phyloP scores from a whole-genome alignment of 2,113 vertebrate species.

The Misgurnus anguillicaudatus region DNA sequence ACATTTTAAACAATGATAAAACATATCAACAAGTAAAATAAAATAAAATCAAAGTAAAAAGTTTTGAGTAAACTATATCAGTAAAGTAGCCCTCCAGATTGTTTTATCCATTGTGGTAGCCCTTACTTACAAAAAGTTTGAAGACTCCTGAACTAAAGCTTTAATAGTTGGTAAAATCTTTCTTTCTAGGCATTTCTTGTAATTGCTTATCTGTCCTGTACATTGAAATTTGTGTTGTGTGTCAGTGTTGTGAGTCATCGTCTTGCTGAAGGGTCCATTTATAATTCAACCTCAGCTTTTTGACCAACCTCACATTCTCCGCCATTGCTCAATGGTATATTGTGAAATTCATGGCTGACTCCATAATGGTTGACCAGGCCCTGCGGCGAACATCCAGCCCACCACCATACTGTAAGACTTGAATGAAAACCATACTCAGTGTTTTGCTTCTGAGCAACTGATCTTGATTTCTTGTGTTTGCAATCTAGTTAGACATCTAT shows the following conservation, averaged over 20 bases:
- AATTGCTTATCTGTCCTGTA: neutral
- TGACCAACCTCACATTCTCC: neutral
- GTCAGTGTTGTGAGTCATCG: conserved; percentile 4
- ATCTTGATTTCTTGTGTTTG: neutral
- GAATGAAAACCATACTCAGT: neutral
- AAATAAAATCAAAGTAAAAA: no score
- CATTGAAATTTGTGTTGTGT: neutral
- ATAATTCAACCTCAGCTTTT: conserved; percentile 26
- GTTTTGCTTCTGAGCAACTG: neutral
- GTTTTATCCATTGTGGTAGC: no score
- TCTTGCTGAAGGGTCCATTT: conserved; percentile 17
- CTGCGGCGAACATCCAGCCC: neutral
- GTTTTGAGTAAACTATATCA: no score
- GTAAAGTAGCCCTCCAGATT: no score
- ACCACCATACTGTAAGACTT: neutral
- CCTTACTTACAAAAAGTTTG: no score
- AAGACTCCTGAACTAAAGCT: no score
- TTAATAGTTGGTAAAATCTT: no score
- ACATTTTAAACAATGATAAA: no score
- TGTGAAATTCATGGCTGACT: conserved; percentile 33
- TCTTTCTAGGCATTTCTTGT: neutral
- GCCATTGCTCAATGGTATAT: neutral
- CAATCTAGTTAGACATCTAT: no score
- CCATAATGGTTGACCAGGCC: neutral
- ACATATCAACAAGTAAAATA: no score